Percentiles rank a stretch among this genome's conserved stretches.
These are phyloP conservation scores for Poecilia wingei DNA, from an alignment of 2,797 vertebrate genomes.

Conservation along the genomic window DNA sequence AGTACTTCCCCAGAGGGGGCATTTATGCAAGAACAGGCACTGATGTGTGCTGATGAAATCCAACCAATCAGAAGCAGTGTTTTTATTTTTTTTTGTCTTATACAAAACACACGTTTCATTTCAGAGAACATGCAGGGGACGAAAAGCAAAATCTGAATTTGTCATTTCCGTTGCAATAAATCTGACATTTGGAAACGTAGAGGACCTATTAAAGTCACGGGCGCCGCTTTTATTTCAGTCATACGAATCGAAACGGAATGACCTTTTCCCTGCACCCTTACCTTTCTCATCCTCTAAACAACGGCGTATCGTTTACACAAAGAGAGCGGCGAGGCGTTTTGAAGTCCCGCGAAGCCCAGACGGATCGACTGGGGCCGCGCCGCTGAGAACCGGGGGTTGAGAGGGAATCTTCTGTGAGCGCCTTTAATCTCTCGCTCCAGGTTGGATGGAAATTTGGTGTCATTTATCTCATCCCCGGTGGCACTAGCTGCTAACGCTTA, in stretches of 20 bases:
- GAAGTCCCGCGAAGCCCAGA: constrained; percentile 12
- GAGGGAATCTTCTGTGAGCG: constrained; percentile 39
- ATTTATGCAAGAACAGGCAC: background rate
- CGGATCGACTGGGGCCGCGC: constrained; percentile 11
- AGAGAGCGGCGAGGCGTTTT: constrained; percentile 11
- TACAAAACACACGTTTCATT: background rate
- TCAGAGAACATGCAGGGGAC: background rate
- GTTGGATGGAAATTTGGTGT: constrained; percentile 33
- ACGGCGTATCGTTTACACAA: constrained; percentile 6
- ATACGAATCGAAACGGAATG: constrained; percentile 26
- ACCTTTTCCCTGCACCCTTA: constrained; percentile 30
- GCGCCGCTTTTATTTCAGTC: constrained; percentile 19
- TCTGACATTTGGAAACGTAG: constrained; percentile 1
- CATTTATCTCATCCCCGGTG: constrained; percentile 37
- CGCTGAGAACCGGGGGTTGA: constrained; percentile 32
- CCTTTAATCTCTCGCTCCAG: constrained; percentile 31
- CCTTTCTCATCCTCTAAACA: constrained; percentile 17
- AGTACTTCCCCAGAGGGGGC: background rate
- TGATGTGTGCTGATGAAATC: background rate
- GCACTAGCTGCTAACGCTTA: constrained; percentile 33
- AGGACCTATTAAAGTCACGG: constrained; percentile 11
- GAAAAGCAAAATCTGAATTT: background rate
- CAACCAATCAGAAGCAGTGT: background rate
- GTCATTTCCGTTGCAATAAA: background rate
- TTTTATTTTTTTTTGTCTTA: background rate